Base-by-base conservation (phyloP, 2,888 invertebrate species). In the Meloe dianella region DNA sequence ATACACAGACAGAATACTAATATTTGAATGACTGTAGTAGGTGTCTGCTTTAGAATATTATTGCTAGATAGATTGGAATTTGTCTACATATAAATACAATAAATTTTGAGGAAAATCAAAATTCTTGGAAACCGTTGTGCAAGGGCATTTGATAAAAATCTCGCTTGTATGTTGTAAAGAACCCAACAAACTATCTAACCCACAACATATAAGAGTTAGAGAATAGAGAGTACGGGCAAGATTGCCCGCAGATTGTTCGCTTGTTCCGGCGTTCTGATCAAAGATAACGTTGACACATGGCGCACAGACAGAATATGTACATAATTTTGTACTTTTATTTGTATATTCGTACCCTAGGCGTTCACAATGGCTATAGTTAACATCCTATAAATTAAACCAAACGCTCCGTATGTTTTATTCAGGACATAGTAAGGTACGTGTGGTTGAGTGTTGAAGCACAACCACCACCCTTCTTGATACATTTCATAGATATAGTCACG, bases 351-450 rank as follows among this genome's bases (percentile, higher is more conserved):
- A 76, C 78, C 77, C 77, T 66, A 70, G 77, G 78, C 76, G 78
- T 70, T 74, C 73, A 80, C 80, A 81, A 81, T 79, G 76, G 75
- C 75, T 74, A 73, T 76, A 77, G 75, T 79, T 79, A 80, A 77
- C 80, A 79, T 77, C 77, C 78, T 75, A 81, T 81, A 81, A 81
- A 81, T 81, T 81, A 80, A 78, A 75, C 59, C 59, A 29, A 62
- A 54, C 54, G 70, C 68, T 72, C 72, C 66, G 72, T 71, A 79
- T 79, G 79, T 79, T 79, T 80, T 79, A 80, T 80, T 80, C 78
- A 77, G 73, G 71, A 69, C 71, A 66, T 70, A 64, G 68, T 24
- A 24, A 17, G 17, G n/a, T 57, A 35, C 67, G 66, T 70, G 61
- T 59, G 54, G 66, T 59, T 60, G 51, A 70, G 71, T 70, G 73